phyloP scores from a whole-genome alignment of 2,888 invertebrate genomes.

The Dynastes maya region DNA sequence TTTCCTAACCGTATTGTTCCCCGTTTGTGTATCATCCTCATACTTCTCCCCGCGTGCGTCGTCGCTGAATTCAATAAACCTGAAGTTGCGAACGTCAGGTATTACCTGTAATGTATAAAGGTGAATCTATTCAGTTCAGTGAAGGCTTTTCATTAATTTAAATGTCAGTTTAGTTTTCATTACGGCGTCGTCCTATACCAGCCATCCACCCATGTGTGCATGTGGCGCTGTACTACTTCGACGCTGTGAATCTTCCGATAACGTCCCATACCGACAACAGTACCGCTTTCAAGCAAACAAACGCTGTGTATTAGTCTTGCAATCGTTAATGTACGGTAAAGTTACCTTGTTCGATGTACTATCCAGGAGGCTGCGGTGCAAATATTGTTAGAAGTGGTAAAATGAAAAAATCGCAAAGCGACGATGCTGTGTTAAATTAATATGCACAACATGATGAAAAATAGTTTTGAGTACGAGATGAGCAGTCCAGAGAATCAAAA shows the following conservation, averaged over 20 bases:
- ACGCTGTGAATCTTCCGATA: constrained; percentile 39
- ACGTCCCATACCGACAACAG: constrained; percentile 24
- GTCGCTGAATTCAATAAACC: constrained; percentile 26
- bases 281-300: constrained; percentile 25
- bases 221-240: constrained; percentile 18
- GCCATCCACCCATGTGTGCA: neutral
- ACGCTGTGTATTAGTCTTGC: constrained; percentile 33
- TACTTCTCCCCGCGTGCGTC: neutral
- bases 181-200: constrained; percentile 16
- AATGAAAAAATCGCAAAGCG: neutral
- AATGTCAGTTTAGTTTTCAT: constrained; percentile 51
- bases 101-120: constrained; percentile 22
- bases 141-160: constrained; percentile 51
- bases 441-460: too few relatives aligned
- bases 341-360: neutral
- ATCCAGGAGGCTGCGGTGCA: neutral
- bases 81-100: constrained; percentile 26
- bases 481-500: too few relatives aligned
- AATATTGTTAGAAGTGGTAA: neutral
- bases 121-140: constrained; percentile 47
- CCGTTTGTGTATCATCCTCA: neutral
- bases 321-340: constrained; percentile 26
- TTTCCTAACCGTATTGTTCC: constrained; percentile 17
- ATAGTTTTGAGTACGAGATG: too few relatives aligned
- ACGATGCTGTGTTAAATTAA: too few relatives aligned